phyloP scores from a whole-genome alignment of 2,888 invertebrate genomes.

The Oxytorus armatus region DNA sequence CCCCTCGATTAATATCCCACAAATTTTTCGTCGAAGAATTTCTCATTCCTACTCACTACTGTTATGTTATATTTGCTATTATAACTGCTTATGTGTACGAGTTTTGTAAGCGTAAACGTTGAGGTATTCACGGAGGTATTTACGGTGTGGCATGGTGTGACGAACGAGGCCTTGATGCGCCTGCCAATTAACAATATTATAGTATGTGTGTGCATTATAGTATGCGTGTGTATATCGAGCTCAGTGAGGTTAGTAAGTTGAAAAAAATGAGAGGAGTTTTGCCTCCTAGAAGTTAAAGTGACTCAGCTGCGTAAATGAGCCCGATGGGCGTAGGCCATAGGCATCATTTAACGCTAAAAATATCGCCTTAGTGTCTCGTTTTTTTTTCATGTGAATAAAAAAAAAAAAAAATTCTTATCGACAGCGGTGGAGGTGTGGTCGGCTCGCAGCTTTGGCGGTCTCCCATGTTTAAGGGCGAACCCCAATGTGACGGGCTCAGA shows the following conservation, averaged over 20 bases:
- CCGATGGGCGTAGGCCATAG: conserved; percentile 66
- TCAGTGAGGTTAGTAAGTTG: conserved; percentile 32
- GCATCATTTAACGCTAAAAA: conserved; percentile 60
- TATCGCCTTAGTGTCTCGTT: conserved; percentile 11
- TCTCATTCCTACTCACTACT: neutral
- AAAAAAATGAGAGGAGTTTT: conserved; percentile 45
- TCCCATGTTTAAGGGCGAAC: no score
- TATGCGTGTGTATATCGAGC: neutral
- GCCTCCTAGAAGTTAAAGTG: conserved; percentile 66
- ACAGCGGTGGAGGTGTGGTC: no score
- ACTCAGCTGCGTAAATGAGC: conserved; percentile 77
- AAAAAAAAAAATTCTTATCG: neutral
- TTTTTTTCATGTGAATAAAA: neutral
- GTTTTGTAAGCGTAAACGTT: conserved; percentile 27
- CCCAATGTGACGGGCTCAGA: no score
- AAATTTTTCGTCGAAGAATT: neutral
- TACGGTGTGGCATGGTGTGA: conserved; percentile 35
- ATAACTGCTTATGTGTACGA: conserved; percentile 5
- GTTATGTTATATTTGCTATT: conserved; percentile 26
- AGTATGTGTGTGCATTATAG: conserved; percentile 45
- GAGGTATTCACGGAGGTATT: conserved; percentile 21
- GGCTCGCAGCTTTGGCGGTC: no score
- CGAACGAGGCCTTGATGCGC: conserved; percentile 75
- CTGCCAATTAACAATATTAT: conserved; percentile 76
- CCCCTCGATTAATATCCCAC: neutral